Percentiles rank a stretch among this genome's conserved stretches.
Evolutionary conservation across 2,888 invertebrate genomes (phyloP).

Genomic region (Elaeidobius kamerunicus): DNA sequence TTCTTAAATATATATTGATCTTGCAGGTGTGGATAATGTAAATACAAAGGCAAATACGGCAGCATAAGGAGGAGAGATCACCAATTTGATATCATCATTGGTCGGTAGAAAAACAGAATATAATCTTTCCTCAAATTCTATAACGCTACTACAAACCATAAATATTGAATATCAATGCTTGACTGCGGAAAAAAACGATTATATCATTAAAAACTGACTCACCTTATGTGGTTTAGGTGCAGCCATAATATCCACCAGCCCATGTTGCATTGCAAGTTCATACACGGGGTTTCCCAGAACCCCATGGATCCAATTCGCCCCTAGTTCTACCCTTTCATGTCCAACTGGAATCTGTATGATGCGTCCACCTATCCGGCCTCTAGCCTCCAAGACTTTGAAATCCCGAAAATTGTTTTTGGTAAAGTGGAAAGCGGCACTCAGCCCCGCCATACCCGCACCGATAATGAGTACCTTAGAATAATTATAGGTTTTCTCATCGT

Average conservation of each 20-base stretch:
- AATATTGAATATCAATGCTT: no score
- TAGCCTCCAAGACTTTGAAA: constrained; percentile 77
- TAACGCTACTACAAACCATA: no score
- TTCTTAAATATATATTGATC: no score
- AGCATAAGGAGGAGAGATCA: no score
- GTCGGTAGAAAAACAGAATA: no score
- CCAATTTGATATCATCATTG: no score
- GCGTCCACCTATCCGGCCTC: constrained; percentile 73
- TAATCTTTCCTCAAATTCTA: no score
- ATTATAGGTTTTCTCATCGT: constrained; percentile 18
- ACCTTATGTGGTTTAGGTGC: constrained; percentile 81
- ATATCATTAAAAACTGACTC: background rate
- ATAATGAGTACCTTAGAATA: constrained; percentile 72
- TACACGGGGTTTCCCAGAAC: constrained; percentile 87
- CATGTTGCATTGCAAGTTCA: constrained; percentile 79
- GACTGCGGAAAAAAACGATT: background rate
- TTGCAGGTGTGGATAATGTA: no score
- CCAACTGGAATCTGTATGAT: constrained; percentile 74
- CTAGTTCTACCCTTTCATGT: constrained; percentile 69
- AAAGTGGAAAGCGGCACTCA: constrained; percentile 81
- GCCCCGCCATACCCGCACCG: constrained; percentile 83
- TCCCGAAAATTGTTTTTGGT: constrained; percentile 75
- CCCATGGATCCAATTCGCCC: constrained; percentile 93
- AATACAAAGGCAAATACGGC: no score
- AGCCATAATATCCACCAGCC: constrained; percentile 81